Percentiles rank a stretch among this genome's conserved stretches.
Conservation (phyloP, 1,140 invertebrate genomes). For the Thalassaphorura encarpata region DNA sequence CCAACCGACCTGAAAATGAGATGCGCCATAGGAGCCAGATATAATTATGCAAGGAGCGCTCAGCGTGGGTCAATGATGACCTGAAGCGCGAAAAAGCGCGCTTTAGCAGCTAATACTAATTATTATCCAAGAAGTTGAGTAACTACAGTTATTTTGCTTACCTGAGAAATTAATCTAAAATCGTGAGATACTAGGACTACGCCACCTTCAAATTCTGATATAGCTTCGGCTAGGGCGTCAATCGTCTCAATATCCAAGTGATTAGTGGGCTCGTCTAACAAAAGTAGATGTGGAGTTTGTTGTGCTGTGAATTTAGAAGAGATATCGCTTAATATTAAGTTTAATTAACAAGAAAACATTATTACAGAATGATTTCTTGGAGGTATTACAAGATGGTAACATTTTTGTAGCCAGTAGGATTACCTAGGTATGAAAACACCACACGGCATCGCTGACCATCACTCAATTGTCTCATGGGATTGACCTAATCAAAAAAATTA, state of each 20-base stretch:
- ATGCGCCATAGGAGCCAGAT: too few relatives aligned
- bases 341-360: background rate
- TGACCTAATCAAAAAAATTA: conserved; percentile 51
- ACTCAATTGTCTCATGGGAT: conserved; percentile 92
- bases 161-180: conserved; percentile 96
- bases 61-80: too few relatives aligned
- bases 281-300: conserved; percentile 85
- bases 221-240: conserved; percentile 92
- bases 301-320: too few relatives aligned
- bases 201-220: conserved; percentile 96
- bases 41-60: too few relatives aligned
- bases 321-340: conserved; percentile 49
- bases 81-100: too few relatives aligned
- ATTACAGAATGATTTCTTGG: conserved; percentile 44
- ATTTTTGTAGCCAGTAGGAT: too few relatives aligned
- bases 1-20: too few relatives aligned
- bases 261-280: conserved; percentile 81
- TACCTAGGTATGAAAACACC: conserved; percentile 78
- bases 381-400: too few relatives aligned
- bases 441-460: conserved; percentile 98
- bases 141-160: too few relatives aligned
- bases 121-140: background rate
- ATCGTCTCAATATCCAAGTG: conserved; percentile 95
- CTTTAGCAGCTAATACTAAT: background rate
- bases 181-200: conserved; percentile 97